Evolutionary conservation across 2,888 invertebrate species (phyloP), one percentile per base, ranked within the genome.

Genomic region (Orthosia gothica): DNA sequence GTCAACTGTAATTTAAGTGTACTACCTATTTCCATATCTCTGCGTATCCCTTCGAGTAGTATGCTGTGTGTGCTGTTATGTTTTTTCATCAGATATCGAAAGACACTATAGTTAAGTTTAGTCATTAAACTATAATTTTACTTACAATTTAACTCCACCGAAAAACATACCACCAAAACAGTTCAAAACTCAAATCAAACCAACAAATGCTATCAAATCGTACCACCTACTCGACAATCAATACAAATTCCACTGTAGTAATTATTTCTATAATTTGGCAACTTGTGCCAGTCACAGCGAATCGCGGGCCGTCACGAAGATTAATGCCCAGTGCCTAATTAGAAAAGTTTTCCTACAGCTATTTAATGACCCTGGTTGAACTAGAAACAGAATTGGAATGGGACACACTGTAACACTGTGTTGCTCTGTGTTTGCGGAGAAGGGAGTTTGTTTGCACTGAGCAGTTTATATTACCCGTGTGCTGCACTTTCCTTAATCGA

Each of bases 251-350:
- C 75, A 72, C 81, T 78, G 83, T 89, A 89, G 85, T 89, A 89
- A 90, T 91, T 92, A 93, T 93, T 92, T 91, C 89, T 92, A 92
- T 92, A 92, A 93, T 93, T 93, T 89, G 89, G 89, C 89, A 90
- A 90, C 83, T 92, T 88, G 91, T 92, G 93, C 93, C 93, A 94
- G 93, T 93, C 93, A 94, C 92, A 92, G 86, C 88, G 91, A 92
- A 88, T 91, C 93, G 89, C 89, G 89, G 78, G 83, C 89, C 91
- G 92, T 91, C 93, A 90, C 80, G 89, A 95, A 95, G 95, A 95
- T 95, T 95, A 94, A 95, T 95, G 94, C 87, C 85, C 91, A 82
- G 77, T 85, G 90, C 91, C 94, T 95, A 95, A 95, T 95, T 95
- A 95, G 94, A 94, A 95, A 95, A 95, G 92, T 95, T 94, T 88